Base-by-base conservation (phyloP, 2,888 invertebrate species). In the Elgonia sp. region DNA sequence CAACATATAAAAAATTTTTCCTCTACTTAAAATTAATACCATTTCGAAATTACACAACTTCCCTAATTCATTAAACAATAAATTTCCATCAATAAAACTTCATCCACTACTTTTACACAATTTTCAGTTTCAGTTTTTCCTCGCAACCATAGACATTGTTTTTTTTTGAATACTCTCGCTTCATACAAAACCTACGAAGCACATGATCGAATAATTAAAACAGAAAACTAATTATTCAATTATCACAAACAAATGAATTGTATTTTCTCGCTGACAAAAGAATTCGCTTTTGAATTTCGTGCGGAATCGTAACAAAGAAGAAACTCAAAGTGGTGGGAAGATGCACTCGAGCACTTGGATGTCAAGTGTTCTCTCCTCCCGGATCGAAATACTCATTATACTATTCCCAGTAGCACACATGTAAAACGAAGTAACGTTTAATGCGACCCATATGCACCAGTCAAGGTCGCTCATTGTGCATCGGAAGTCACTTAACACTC, bases 341-440 rank as follows among this genome's bases (percentile, higher is more conserved):
- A 69, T 63, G 82, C 50, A 77, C 77, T 84, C 70, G 70, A 79
- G 76, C 81, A 79, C 91, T 91, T 65, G 89, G 91, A 89, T 87
- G 91, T 91, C 91, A 91, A 91, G 90, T 90, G 89, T 89, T 90
- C 92, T 90, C 92, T 91, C 92, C 90, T 92, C 92, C 90, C 92
- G 92, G 90, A 91, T 92, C 91, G 91, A 91, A 91, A 91, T 92
- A 91, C 90, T 92, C 92, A 93, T 93, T 91, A 92, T 92, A 92
- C 83, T 85, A 86, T 91, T 90, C 85, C 88, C 90, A 90, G 90
- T 91, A 89, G 90, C 92, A 91, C 91, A 93, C 67, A 90, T 87
- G 84, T 89, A 90, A 89, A 79, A 91, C 88, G 86, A 89, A 89
- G 90, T 91, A 84, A 90, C 90, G 76, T 87, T 90, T 90, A 90